Evolutionary conservation across 2,797 vertebrate species (phyloP), one percentile per base, ranked within the genome.

Genomic region (Poeciliopsis turneri): DNA sequence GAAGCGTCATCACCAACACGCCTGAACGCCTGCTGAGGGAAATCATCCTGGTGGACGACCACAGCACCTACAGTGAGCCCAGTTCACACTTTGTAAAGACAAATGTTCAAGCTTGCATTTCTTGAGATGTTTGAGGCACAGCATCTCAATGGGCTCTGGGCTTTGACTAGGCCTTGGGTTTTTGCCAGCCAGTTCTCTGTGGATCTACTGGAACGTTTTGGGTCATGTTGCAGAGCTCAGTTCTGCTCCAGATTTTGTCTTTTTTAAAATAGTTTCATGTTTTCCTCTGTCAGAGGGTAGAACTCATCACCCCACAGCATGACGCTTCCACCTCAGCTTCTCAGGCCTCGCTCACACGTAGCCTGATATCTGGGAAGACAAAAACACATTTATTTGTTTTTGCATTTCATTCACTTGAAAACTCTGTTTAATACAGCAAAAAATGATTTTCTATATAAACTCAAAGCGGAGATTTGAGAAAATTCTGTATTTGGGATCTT

Each of bases 11-110:
- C 70, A 89, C 91, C 74, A 78, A 85, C 88, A 97, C 95, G 0
- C 94, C 95, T 0, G 36, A 91, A 64, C 88, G 59, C 47, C 84
- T 96, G 74, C 85, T 97, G 72, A 95, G 89, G 81, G 95, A 97
- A 78, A 94, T 96, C 75, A 92, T 96, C 57, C 91, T 97, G 72
- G 94, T 96, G 77, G 96, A 96, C 8, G 95, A 96, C 78, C 87
- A 81, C 47, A 96, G 96, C 82, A 93, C 90, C 47, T 92, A 95
- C 5, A 90, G 95, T 96, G 57, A 77, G 86, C 82, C 61, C 1
- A 30, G 20, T 15, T 3, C 49, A 23, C 18, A 23, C 28, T 61
- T 16, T 15, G 0, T 18, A 59, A 59, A 28, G 15, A 61, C 25
- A 15, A 33, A 33, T 33, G 28, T 3, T 18, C 8, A 2, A 16